Evolutionary conservation across 2,888 invertebrate genomes (phyloP).

Genomic region (Hypolimnas misippus): DNA sequence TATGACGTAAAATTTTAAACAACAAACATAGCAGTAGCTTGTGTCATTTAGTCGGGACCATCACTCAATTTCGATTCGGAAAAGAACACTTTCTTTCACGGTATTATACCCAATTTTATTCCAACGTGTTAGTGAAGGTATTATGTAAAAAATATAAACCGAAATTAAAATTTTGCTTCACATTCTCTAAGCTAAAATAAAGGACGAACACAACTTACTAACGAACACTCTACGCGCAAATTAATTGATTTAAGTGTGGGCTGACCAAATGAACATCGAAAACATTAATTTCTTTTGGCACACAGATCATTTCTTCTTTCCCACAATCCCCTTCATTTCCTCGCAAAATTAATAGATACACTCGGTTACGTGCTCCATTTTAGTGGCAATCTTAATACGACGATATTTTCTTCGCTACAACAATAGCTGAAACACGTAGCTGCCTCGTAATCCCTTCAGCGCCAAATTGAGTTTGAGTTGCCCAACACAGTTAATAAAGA

Average conservation of each 20-base stretch:
- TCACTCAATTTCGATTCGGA: too few species aligned
- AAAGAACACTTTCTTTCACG: too few species aligned
- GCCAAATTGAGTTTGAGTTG: conserved; percentile 55
- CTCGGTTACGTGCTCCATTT: conserved; percentile 21
- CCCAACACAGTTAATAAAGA: conserved; percentile 55
- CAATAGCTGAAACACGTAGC: conserved; percentile 49
- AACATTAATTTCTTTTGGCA: background rate
- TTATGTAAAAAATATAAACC: too few species aligned
- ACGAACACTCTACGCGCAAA: background rate
- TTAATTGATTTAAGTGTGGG: background rate
- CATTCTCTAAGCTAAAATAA: background rate
- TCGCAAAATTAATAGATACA: conserved; percentile 27
- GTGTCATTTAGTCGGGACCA: too few species aligned
- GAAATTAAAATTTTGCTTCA: too few species aligned
- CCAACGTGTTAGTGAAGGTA: too few species aligned
- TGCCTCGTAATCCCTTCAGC: conserved; percentile 50
- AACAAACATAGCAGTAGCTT: too few species aligned
- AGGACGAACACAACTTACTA: background rate
- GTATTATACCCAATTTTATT: too few species aligned
- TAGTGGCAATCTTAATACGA: conserved; percentile 26
- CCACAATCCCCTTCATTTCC: conserved; percentile 9
- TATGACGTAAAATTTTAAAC: too few species aligned
- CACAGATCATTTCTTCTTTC: conserved; percentile 2
- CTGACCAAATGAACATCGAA: conserved; percentile 1
- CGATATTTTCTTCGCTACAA: conserved; percentile 41